These are phyloP conservation scores for Melitaea athalia DNA, from an alignment of 2,888 invertebrate genomes.

Conservation along the genomic window DNA sequence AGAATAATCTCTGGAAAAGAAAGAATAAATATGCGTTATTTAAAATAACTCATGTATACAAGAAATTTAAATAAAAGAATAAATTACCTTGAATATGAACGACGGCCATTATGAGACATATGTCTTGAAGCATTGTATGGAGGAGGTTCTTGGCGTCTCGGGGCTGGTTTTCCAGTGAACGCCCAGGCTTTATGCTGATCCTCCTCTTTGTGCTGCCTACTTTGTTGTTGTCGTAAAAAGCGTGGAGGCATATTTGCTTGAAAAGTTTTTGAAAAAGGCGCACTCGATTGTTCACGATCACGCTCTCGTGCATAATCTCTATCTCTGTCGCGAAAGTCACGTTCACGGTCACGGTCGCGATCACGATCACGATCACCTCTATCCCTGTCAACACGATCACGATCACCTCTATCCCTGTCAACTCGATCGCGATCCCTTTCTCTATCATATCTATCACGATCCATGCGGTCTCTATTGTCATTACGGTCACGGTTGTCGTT, in stretches of 20 bases:
- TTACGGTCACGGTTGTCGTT: slow-evolving; percentile 57
- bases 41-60: background rate
- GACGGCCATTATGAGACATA: slow-evolving; percentile 67
- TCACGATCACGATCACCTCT: slow-evolving; percentile 48
- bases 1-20: slow-evolving; percentile 70
- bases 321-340: slow-evolving; percentile 54
- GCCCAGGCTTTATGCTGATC: slow-evolving; percentile 75
- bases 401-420: slow-evolving; percentile 40
- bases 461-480: slow-evolving; percentile 35
- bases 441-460: slow-evolving; percentile 50
- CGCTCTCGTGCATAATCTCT: slow-evolving; percentile 46
- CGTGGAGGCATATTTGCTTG: slow-evolving; percentile 93
- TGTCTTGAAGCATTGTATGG: slow-evolving; percentile 71
- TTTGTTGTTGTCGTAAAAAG: slow-evolving; percentile 90
- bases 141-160: slow-evolving; percentile 68
- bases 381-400: slow-evolving; percentile 49
- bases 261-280: slow-evolving; percentile 87
- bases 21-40: slow-evolving; percentile 16
- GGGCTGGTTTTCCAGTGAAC: slow-evolving; percentile 65
- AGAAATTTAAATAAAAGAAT: slow-evolving; percentile 9
- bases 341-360: slow-evolving; percentile 53
- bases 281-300: slow-evolving; percentile 78
- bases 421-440: slow-evolving; percentile 56
- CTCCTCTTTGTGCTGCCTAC: slow-evolving; percentile 63
- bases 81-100: slow-evolving; percentile 72